Conservation (phyloP, 2,888 invertebrate species). For the Dichetophora obliterata region DNA sequence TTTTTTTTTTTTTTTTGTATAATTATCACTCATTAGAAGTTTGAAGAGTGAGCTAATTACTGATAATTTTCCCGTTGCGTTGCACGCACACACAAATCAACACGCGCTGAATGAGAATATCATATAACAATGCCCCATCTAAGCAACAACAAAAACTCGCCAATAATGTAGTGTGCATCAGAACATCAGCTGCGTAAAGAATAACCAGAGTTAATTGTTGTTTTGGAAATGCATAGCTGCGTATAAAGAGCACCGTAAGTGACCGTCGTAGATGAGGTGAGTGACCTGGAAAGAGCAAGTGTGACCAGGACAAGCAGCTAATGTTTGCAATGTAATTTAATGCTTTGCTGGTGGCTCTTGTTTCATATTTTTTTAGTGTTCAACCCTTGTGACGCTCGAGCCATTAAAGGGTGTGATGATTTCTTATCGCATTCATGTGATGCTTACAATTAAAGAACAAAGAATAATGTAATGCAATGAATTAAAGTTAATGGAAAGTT, state of each 20-base stretch:
- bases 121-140: background rate
- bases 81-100: background rate
- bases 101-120: background rate
- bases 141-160: background rate
- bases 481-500: background rate
- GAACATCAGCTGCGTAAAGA: no score
- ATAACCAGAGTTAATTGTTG: background rate
- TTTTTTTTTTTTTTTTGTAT: background rate
- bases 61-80: conserved; percentile 49
- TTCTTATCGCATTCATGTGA: conserved; percentile 7
- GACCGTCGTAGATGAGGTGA: no score
- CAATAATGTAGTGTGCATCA: no score
- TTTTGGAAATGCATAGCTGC: no score
- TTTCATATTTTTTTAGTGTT: background rate
- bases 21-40: conserved; percentile 47
- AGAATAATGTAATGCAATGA: conserved; percentile 12
- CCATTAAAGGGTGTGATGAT: conserved; percentile 22
- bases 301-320: no score
- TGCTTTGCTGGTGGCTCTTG: background rate
- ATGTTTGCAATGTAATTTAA: background rate
- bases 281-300: no score
- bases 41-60: conserved; percentile 51
- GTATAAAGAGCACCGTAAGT: no score
- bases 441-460: background rate
- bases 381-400: background rate